phyloP scores from a whole-genome alignment of 1,140 invertebrate genomes.

The Brevipalpus yothersi region DNA sequence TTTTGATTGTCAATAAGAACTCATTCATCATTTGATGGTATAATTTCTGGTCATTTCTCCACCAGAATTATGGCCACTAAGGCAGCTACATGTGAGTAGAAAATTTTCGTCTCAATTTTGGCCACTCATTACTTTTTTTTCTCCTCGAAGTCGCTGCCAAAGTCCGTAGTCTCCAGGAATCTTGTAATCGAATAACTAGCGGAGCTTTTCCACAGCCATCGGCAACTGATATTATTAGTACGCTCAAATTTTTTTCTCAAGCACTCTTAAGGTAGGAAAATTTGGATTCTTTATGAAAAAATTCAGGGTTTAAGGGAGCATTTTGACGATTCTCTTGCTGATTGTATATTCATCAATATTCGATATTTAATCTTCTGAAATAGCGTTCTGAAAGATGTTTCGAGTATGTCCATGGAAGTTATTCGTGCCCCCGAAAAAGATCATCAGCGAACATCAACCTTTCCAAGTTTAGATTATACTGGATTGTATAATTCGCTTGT shows the following conservation, averaged over 20 bases:
- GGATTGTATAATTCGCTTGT: constrained; percentile 42
- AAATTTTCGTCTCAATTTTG: neutral
- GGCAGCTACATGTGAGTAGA: neutral
- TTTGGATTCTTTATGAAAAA: no score
- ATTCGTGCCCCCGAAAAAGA: constrained; percentile 61
- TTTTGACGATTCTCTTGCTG: neutral
- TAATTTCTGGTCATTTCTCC: no score
- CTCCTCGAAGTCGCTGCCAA: constrained; percentile 53
- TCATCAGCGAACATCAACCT: constrained; percentile 53
- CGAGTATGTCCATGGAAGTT: constrained; percentile 65
- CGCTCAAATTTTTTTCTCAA: constrained; percentile 91
- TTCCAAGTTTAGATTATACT: constrained; percentile 84
- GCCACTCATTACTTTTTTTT: neutral
- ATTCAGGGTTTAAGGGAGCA: no score
- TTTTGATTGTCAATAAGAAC: no score
- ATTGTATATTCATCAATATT: neutral
- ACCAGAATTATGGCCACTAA: neutral
- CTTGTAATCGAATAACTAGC: constrained; percentile 70
- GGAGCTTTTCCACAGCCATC: constrained; percentile 70
- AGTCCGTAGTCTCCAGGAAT: constrained; percentile 84
- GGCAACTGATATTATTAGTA: constrained; percentile 83
- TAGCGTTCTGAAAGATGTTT: constrained; percentile 86
- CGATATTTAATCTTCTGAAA: constrained; percentile 13
- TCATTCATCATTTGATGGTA: no score
- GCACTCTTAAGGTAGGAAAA: constrained; percentile 55